These are phyloP conservation scores for Vireo griseus DNA, from an alignment of 2,797 vertebrate genomes.

Conservation along the genomic window DNA sequence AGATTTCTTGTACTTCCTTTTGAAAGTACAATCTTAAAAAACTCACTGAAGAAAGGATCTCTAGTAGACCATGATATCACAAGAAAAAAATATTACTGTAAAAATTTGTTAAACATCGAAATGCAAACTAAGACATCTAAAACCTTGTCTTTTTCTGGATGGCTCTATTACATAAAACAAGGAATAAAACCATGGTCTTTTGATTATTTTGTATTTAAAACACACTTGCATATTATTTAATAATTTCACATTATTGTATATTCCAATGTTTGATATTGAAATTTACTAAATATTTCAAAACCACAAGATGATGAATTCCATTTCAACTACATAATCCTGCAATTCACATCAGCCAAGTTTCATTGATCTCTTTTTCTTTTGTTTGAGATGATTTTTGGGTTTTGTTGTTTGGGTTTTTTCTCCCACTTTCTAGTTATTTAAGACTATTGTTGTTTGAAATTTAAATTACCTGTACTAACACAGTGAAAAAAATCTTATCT, in stretches of 20 bases:
- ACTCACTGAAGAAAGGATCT: background rate
- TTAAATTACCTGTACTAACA: background rate
- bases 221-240: background rate
- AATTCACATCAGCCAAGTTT: background rate
- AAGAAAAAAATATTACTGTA: background rate
- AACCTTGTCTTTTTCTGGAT: background rate
- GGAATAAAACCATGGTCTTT: background rate
- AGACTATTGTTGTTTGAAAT: background rate
- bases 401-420: accelerated
- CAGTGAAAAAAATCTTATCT: background rate
- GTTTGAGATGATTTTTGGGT: background rate
- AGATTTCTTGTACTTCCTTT: background rate
- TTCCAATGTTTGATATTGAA: background rate
- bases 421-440: background rate
- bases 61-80: background rate
- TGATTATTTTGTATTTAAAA: background rate
- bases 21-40: background rate
- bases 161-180: background rate
- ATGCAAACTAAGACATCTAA: background rate
- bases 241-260: background rate
- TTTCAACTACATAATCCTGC: background rate
- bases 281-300: background rate
- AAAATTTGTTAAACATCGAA: background rate
- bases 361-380: background rate
- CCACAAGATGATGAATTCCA: background rate